Evolutionary conservation across 2,113 vertebrate species (phyloP).

Genomic region (Mormyrus iriodes): DNA sequence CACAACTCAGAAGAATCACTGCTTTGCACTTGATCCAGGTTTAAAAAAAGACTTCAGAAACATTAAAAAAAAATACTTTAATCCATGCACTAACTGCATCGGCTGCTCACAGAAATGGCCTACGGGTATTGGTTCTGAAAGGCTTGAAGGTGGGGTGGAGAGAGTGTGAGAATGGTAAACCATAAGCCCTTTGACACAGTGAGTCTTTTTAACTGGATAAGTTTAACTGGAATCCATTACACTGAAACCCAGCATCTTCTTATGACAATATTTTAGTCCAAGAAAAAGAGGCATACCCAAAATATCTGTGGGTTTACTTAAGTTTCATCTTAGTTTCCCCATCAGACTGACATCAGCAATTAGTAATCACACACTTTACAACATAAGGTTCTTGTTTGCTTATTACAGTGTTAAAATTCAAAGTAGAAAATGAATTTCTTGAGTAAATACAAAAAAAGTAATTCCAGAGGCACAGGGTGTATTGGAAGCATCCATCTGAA

Average conservation of each 20-base stretch:
- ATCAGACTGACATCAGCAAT: neutral
- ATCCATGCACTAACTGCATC: slow-evolving; percentile 7
- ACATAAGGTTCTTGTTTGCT: neutral
- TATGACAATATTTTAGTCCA: neutral
- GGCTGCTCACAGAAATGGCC: neutral
- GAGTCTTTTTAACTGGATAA: neutral
- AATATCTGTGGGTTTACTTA: neutral
- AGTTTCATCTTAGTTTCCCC: neutral
- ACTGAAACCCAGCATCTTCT: neutral
- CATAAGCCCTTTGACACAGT: neutral
- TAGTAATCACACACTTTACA: slow-evolving; percentile 8
- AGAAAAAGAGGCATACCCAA: neutral
- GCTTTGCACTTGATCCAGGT: neutral
- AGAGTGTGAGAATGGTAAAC: neutral
- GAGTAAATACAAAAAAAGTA: neutral
- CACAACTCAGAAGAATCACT: neutral
- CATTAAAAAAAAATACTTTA: neutral
- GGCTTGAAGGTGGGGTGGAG: neutral
- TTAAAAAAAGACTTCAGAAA: neutral
- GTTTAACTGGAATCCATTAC: slow-evolving; percentile 2
- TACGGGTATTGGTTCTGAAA: neutral
- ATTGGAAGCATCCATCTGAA: slow-evolving; percentile 11
- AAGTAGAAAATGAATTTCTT: slow-evolving; percentile 1
- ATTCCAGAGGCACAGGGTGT: slow-evolving; percentile 19
- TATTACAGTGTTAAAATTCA: slow-evolving; percentile 2